A percentile compares a stretch with the other conserved stretches of the same genome.
phyloP scores from a whole-genome alignment of 2,113 vertebrate species.

The Serilophus lunatus region DNA sequence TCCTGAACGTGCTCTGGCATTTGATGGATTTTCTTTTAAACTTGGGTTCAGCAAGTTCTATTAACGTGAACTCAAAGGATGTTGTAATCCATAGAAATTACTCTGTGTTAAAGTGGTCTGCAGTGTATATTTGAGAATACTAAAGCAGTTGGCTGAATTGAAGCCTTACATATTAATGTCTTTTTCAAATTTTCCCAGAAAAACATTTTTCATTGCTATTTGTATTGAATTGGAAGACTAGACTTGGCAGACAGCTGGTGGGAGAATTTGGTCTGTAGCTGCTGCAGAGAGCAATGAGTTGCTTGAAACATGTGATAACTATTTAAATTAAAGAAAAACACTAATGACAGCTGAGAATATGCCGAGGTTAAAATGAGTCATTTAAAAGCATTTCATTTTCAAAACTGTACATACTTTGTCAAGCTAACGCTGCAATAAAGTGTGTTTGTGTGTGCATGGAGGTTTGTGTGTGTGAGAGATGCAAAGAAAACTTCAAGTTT shows the following conservation, averaged over 20 bases:
- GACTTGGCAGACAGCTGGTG: not conserved
- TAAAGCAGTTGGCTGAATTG: not conserved
- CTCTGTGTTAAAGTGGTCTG: not conserved
- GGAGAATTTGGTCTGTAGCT: conserved; percentile 34
- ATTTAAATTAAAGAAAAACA: conserved; percentile 39
- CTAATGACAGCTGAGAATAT: conserved; percentile 39
- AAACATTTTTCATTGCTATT: conserved; percentile 9
- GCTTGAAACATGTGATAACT: conserved; percentile 34
- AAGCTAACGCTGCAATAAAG: not conserved
- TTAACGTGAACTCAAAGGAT: not conserved
- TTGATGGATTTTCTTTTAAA: not conserved
- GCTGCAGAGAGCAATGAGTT: not conserved
- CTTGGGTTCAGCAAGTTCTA: not conserved
- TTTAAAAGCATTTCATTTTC: conserved; percentile 13
- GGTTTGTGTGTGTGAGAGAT: not conserved
- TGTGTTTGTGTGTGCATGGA: not conserved
- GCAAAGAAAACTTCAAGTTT: not conserved
- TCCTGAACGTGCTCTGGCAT: not conserved
- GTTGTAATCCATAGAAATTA: not conserved
- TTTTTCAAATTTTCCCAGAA: not conserved
- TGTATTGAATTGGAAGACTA: not conserved
- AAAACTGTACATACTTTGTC: not conserved
- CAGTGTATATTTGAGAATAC: not conserved
- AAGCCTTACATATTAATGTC: not conserved
- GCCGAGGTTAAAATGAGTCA: conserved; percentile 1